Conservation (phyloP, 2,797 vertebrate species). For the Sebastes taczanowskii region DNA sequence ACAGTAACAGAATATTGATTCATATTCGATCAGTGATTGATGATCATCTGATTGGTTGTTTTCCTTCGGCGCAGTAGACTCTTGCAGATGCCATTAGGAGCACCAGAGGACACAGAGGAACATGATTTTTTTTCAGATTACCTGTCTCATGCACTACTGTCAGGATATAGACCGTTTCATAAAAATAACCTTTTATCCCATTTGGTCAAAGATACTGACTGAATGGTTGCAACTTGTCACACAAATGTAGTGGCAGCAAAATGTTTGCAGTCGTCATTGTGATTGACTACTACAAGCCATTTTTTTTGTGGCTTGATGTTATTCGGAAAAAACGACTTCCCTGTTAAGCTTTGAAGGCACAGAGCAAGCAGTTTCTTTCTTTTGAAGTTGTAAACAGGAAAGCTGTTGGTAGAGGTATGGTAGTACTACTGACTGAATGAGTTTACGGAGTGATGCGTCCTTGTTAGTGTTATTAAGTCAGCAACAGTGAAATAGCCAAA, state of each 20-base stretch:
- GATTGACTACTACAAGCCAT: conserved; percentile 12
- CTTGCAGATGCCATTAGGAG: too few species aligned
- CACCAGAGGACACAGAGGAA: too few species aligned
- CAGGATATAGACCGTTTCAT: too few species aligned
- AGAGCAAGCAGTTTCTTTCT: conserved; percentile 44
- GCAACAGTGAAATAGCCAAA: not conserved
- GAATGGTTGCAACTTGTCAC: not conserved
- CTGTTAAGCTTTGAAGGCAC: conserved; percentile 10
- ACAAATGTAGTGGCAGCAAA: not conserved
- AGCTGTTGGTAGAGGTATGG: conserved; percentile 36
- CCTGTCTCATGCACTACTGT: too few species aligned
- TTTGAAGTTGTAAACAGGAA: conserved; percentile 70
- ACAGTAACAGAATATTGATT: too few species aligned
- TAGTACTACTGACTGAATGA: not conserved
- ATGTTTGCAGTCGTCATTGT: not conserved
- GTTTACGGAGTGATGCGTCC: conserved; percentile 5
- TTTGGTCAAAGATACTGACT: not conserved
- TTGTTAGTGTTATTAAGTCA: not conserved
- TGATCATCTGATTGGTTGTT: too few species aligned
- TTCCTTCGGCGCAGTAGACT: too few species aligned
- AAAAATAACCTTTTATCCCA: too few species aligned
- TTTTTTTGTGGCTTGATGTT: conserved; percentile 11
- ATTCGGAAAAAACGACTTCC: conserved; percentile 26
- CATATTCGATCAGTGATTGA: too few species aligned
- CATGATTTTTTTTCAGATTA: too few species aligned